Evolutionary conservation across 2,797 vertebrate species (phyloP).

Genomic region (Merluccius polli): DNA sequence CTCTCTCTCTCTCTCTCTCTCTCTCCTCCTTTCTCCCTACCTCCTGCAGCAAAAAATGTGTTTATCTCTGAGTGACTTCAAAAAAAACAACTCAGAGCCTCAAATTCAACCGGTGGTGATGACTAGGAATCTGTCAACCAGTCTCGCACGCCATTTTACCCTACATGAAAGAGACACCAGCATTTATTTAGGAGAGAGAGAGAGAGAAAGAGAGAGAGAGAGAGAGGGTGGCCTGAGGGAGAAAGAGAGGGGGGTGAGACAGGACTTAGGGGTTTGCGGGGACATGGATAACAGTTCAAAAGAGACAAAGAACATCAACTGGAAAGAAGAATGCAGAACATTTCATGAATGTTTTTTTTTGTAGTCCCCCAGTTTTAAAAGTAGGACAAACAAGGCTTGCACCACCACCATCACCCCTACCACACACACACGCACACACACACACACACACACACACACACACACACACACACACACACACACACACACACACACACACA

Average conservation of each 20-base stretch:
- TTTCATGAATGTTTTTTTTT: too few relatives aligned
- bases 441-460: neutral
- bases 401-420: neutral
- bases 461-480: conserved; percentile 6
- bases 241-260: neutral
- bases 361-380: neutral
- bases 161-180: conserved; percentile 42
- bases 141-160: conserved; percentile 44
- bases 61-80: conserved; percentile 61
- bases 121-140: conserved; percentile 40
- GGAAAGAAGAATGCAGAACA: neutral
- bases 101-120: conserved; percentile 27
- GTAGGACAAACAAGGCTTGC: neutral
- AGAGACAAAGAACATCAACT: neutral
- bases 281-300: neutral
- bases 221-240: neutral
- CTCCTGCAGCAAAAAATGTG: conserved; percentile 54
- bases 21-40: neutral
- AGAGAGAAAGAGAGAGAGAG: neutral
- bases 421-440: conserved; percentile 7
- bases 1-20: neutral
- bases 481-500: conserved; percentile 11
- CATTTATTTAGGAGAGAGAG: conserved; percentile 26
- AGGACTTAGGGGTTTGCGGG: neutral
- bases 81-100: conserved; percentile 28